Percentiles rank a stretch among this genome's conserved stretches.
Conservation (phyloP, 2,888 invertebrate genomes). For the Paralinhomoeus sp. region DNA sequence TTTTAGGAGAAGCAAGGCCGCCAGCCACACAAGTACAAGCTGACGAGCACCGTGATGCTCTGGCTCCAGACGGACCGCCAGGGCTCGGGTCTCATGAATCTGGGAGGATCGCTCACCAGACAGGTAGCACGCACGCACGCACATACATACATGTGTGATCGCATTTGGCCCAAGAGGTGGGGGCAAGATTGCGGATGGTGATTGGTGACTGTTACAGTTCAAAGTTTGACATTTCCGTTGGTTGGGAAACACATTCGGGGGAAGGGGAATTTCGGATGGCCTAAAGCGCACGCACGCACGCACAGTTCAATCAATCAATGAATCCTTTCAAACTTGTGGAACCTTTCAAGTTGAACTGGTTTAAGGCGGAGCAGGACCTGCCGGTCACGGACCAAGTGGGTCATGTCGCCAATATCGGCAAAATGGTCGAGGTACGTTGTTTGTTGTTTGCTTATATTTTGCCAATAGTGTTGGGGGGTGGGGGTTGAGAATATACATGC, state of each 20-base stretch:
- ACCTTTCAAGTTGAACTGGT: neutral
- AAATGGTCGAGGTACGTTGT: constrained; percentile 62
- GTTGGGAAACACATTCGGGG: too few species aligned
- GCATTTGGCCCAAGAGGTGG: neutral
- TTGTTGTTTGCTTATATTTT: too few species aligned
- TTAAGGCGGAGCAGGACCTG: constrained; percentile 65
- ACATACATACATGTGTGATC: neutral
- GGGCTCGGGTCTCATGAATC: constrained; percentile 91
- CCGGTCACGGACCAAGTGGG: constrained; percentile 73
- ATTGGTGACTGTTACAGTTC: too few species aligned
- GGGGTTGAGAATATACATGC: too few species aligned
- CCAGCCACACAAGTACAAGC: constrained; percentile 54
- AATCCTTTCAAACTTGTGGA: too few species aligned
- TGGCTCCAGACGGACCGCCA: constrained; percentile 78
- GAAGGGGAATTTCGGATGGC: too few species aligned
- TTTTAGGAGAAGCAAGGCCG: too few species aligned
- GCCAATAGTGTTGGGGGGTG: too few species aligned
- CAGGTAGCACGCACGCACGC: constrained; percentile 40
- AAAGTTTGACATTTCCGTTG: neutral
- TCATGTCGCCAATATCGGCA: constrained; percentile 93
- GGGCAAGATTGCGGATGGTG: too few species aligned
- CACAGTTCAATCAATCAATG: too few species aligned
- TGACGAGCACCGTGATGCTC: constrained; percentile 95
- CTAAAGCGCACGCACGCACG: too few species aligned
- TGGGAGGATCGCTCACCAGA: constrained; percentile 89